phyloP scores from a whole-genome alignment of 2,888 invertebrate genomes.

The Xestobium rufovillosum region DNA sequence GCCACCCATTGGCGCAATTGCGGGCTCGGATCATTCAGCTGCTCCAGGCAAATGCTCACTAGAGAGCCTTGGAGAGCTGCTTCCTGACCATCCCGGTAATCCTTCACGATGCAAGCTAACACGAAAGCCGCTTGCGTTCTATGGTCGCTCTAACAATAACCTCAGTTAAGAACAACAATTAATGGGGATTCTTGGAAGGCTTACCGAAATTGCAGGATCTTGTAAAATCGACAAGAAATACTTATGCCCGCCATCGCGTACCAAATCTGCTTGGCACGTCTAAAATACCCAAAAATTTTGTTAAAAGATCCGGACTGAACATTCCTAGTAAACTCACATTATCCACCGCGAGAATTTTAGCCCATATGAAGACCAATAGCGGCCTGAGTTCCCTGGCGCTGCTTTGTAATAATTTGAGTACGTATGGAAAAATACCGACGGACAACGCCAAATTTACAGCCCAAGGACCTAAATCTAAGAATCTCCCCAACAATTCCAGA shows the following conservation, averaged over 20 bases:
- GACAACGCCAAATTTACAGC: constrained; percentile 93
- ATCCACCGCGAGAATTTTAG: constrained; percentile 95
- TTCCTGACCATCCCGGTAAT: constrained; percentile 82
- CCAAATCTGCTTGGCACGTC: constrained; percentile 91
- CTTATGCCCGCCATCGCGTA: constrained; percentile 88
- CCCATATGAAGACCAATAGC: constrained; percentile 96
- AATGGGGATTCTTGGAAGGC: constrained; percentile 38
- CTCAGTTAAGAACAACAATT: constrained; percentile 11
- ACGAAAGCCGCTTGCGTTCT: constrained; percentile 94
- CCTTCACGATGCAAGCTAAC: constrained; percentile 85
- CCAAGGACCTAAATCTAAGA: constrained; percentile 92
- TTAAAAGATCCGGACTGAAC: neutral
- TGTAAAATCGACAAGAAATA: constrained; percentile 90
- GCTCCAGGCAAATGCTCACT: constrained; percentile 87
- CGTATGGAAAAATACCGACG: constrained; percentile 98
- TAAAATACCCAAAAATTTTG: constrained; percentile 44
- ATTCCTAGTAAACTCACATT: constrained; percentile 54
- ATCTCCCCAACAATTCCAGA: constrained; percentile 84
- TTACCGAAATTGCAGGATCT: constrained; percentile 75
- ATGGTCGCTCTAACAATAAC: constrained; percentile 59
- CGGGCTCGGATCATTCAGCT: constrained; percentile 64
- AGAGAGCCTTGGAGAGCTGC: constrained; percentile 84
- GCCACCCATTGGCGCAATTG: constrained; percentile 81
- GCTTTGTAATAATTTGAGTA: constrained; percentile 92
- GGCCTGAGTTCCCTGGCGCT: constrained; percentile 87